phyloP scores from a whole-genome alignment of 2,888 invertebrate genomes.

The Watsonalla binaria region DNA sequence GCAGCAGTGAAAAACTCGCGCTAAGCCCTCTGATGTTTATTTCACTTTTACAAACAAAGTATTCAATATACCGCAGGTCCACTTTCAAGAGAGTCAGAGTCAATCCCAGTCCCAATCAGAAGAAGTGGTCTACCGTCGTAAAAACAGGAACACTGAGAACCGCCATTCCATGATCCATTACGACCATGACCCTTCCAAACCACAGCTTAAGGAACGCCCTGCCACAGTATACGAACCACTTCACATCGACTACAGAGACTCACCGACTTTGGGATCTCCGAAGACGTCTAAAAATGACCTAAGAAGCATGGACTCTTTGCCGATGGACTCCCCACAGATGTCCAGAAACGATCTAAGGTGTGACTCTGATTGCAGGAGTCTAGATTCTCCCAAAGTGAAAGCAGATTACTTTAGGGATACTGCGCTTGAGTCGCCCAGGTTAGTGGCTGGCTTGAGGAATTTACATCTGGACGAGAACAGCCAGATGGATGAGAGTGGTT shows the following conservation, averaged over 20 bases:
- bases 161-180: slow-evolving; percentile 76
- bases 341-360: slow-evolving; percentile 61
- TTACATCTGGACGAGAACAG: slow-evolving; percentile 67
- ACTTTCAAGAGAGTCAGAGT: slow-evolving; percentile 61
- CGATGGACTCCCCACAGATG: slow-evolving; percentile 66
- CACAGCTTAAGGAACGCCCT: slow-evolving; percentile 64
- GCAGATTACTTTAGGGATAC: slow-evolving; percentile 62
- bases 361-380: slow-evolving; percentile 62
- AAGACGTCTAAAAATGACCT: slow-evolving; percentile 64
- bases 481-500: slow-evolving; percentile 74
- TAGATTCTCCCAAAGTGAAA: slow-evolving; percentile 67
- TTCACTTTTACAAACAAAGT: no score
- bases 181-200: slow-evolving; percentile 63
- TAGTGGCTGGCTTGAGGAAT: slow-evolving; percentile 64
- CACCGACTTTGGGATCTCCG: slow-evolving; percentile 62
- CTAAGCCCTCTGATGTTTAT: no score
- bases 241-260: slow-evolving; percentile 67
- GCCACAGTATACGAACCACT: slow-evolving; percentile 68
- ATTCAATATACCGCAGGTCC: slow-evolving; percentile 43
- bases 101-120: slow-evolving; percentile 18
- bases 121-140: slow-evolving; percentile 61
- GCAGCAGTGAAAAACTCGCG: no score
- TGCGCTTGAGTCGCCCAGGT: slow-evolving; percentile 59
- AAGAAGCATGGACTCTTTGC: slow-evolving; percentile 64
- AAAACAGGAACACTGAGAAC: slow-evolving; percentile 62